A percentile compares a stretch with the other conserved stretches of the same genome.
Conservation (phyloP, 2,113 vertebrate species). For the Larimichthys polyactis region DNA sequence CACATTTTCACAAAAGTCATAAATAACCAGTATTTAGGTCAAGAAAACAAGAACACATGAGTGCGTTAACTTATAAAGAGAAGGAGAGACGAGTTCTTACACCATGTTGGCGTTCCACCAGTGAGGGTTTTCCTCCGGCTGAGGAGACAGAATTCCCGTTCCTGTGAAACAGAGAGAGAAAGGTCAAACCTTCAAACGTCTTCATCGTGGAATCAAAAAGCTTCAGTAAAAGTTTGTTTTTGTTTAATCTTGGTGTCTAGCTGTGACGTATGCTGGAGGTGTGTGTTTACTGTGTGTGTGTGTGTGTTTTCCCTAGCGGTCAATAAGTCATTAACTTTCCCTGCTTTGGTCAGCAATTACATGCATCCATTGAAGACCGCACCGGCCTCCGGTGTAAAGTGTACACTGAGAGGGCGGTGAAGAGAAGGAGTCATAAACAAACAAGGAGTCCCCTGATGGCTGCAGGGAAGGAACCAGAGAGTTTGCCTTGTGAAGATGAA, state of each 20-base stretch:
- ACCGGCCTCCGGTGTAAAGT: slow-evolving; percentile 36
- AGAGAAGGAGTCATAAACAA: slow-evolving; percentile 47
- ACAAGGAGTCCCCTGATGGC: slow-evolving; percentile 60
- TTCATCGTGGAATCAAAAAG: background rate
- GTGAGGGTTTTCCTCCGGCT: slow-evolving; percentile 96
- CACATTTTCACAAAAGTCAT: background rate
- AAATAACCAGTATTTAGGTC: background rate
- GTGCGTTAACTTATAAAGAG: background rate
- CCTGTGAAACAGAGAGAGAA: slow-evolving; percentile 79
- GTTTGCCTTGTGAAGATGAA: slow-evolving; percentile 56
- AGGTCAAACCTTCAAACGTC: slow-evolving; percentile 8
- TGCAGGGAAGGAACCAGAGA: slow-evolving; percentile 40
- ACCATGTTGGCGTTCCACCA: slow-evolving; percentile 99
- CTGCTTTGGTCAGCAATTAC: slow-evolving; percentile 59
- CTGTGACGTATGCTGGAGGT: background rate
- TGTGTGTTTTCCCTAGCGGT: slow-evolving; percentile 37
- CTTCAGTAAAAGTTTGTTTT: background rate
- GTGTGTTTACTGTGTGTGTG: slow-evolving; percentile 14
- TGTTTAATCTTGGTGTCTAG: background rate
- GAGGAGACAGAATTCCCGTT: slow-evolving; percentile 94
- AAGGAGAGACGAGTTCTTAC: slow-evolving; percentile 83
- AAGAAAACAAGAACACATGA: background rate
- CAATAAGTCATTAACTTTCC: slow-evolving; percentile 49
- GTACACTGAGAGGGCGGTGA: background rate
- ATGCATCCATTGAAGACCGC: slow-evolving; percentile 42